Conservation (phyloP, 2,797 vertebrate genomes). For the Oceanodroma leucorhoa region DNA sequence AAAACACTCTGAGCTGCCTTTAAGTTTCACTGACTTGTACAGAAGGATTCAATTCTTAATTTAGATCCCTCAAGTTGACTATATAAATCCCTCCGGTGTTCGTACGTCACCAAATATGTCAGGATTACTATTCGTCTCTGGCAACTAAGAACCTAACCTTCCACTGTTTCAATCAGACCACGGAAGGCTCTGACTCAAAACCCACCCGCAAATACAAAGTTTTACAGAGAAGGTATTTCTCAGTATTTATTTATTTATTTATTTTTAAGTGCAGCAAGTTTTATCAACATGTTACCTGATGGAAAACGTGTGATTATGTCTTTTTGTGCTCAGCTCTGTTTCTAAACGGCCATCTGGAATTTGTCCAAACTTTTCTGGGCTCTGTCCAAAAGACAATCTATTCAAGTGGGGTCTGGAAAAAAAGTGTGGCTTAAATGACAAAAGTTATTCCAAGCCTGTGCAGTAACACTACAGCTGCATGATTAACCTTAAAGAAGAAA, state of each 20-base stretch:
- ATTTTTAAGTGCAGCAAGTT: background rate
- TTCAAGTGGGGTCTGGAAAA: background rate
- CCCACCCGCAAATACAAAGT: background rate
- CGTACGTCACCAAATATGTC: background rate
- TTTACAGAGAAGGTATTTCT: background rate
- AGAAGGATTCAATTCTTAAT: slow-evolving; percentile 3
- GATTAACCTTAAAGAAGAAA: background rate
- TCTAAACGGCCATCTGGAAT: background rate
- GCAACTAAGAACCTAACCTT: background rate
- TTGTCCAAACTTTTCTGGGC: background rate
- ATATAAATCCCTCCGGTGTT: background rate
- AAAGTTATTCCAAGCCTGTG: background rate
- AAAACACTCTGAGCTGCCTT: background rate
- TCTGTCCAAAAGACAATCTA: background rate
- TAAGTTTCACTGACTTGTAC: background rate
- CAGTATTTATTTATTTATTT: background rate
- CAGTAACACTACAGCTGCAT: background rate
- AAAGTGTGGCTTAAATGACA: background rate
- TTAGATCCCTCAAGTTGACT: background rate
- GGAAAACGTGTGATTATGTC: background rate
- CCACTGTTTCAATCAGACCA: background rate
- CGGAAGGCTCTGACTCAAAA: background rate
- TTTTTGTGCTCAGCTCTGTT: background rate
- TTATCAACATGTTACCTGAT: background rate
- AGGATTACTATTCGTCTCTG: background rate